Percentiles rank a stretch among this genome's conserved stretches.
These are phyloP conservation scores for Brenthis ino DNA, from an alignment of 2,888 invertebrate genomes.

Conservation along the genomic window DNA sequence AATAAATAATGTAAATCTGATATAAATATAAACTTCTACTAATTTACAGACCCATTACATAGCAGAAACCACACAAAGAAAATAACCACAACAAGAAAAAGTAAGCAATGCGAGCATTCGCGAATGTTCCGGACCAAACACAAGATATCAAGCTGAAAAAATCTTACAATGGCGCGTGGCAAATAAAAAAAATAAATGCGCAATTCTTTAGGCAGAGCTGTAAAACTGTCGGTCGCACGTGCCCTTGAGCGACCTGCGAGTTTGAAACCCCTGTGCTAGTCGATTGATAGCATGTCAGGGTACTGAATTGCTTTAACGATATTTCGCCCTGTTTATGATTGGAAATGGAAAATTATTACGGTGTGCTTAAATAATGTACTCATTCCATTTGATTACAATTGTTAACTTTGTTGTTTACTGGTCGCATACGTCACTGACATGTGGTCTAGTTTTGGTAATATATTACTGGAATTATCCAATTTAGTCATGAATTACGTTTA, in stretches of 20 bases:
- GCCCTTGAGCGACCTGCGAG: slow-evolving; percentile 61
- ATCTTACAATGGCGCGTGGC: slow-evolving; percentile 62
- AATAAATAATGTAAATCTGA: too few relatives aligned
- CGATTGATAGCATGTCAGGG: slow-evolving; percentile 53
- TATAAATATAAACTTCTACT: neutral
- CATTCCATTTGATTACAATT: slow-evolving; percentile 2
- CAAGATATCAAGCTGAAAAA: slow-evolving; percentile 67
- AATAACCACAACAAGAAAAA: slow-evolving; percentile 2
- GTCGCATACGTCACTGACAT: neutral
- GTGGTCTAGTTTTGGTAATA: slow-evolving; percentile 1
- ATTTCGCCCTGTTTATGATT: slow-evolving; percentile 38
- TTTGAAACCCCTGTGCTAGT: slow-evolving; percentile 50
- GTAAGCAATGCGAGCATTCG: slow-evolving; percentile 3
- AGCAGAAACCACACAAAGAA: slow-evolving; percentile 6
- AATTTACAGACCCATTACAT: neutral
- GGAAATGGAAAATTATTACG: slow-evolving; percentile 33
- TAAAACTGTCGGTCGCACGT: slow-evolving; percentile 75
- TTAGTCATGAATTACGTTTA: too few relatives aligned
- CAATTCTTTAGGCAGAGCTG: slow-evolving; percentile 76
- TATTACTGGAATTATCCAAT: neutral
- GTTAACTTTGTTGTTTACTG: neutral
- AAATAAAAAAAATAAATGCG: slow-evolving; percentile 80
- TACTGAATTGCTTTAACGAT: slow-evolving; percentile 46
- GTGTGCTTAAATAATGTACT: slow-evolving; percentile 8
- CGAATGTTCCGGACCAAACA: slow-evolving; percentile 10